Evolutionary conservation across 2,797 vertebrate species (phyloP), one percentile per base, ranked within the genome.

Genomic region (Xiphorhynchus erythropygius): DNA sequence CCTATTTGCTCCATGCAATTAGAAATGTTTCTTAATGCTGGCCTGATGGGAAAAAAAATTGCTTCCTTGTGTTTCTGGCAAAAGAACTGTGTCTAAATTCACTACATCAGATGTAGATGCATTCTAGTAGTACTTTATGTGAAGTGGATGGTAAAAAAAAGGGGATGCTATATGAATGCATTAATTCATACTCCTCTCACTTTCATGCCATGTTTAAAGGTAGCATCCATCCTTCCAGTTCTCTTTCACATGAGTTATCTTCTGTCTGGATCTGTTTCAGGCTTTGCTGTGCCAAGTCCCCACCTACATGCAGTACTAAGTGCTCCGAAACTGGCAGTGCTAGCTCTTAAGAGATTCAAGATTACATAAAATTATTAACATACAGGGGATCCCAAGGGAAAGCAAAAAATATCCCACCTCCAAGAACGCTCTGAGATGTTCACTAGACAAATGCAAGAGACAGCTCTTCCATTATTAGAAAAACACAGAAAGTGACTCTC

Each of bases 271-370:
- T 79, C 94, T 85, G 76, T 49, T 95, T 96, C 94, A 91, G 85
- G 84, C 62, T 75, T 90, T 89, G 57, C 84, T 84, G 59, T 90
- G 87, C 79, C 78, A 93, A 93, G 77, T 74, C 75, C 74, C 76
- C 23, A 13, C 76, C 82, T 41, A 91, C 57, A 37, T 1, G 30
- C 86, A 94, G 59, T 67, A 92, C 52, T 76, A 90, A 89, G 84
- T 75, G 13, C 84, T 96, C 88, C 79, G 62, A 89, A 94, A 95
- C 90, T 87, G 92, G 91, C 42, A 95, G 75, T 64, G 47, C 83
- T 94, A 81, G 70, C 82, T 90, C 70, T 24, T 18, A 71, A 93
- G 80, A 95, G 82, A 77, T 71, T 95, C 75, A 96, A 94, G 94
- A 90, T 89, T 62, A 94, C 82, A 70, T 64, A 24, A 74, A 70